Evolutionary conservation across 30 jellyfish, hydroid and myxozoan species (phyloP).

Genomic region (Euphysa ruthae): DNA sequence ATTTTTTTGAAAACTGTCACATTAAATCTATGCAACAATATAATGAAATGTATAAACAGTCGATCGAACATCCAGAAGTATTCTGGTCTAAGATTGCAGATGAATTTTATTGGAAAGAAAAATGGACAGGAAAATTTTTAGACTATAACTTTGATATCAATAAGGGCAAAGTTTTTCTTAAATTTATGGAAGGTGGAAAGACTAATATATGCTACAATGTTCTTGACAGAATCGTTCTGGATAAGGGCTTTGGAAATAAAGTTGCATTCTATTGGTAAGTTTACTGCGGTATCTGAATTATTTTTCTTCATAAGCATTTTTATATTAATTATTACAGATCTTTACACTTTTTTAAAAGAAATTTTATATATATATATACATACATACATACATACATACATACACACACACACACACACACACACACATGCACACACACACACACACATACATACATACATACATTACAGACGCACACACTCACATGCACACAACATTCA

Average conservation of each 20-base stretch:
- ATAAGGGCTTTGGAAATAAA: conserved; percentile 58
- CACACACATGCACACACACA: not conserved
- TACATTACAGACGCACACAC: not conserved
- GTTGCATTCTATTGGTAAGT: conserved; percentile 85
- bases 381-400: not conserved
- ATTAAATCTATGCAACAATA: conserved; percentile 65
- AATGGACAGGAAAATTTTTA: conserved; percentile 72
- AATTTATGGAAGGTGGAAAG: conserved; percentile 96
- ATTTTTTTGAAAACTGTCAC: conserved; percentile 42
- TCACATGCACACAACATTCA: not conserved
- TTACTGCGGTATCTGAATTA: not conserved
- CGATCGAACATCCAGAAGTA: conserved; percentile 70
- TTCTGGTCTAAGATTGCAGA: conserved; percentile 90
- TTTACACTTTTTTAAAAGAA: not conserved
- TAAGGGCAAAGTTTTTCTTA: conserved; percentile 53
- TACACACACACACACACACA: not conserved
- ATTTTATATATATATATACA: not conserved
- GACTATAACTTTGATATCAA: conserved; percentile 59
- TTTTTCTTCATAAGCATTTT: not conserved
- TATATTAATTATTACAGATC: not conserved
- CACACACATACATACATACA: not conserved
- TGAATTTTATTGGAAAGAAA: conserved; percentile 68
- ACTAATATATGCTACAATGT: conserved; percentile 90
- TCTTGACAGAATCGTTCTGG: conserved; percentile 59
- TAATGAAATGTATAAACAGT: conserved; percentile 47